Evolutionary conservation across 2,888 invertebrate species (phyloP), one percentile per base, ranked within the genome.

Genomic region (Melolontha melolontha): DNA sequence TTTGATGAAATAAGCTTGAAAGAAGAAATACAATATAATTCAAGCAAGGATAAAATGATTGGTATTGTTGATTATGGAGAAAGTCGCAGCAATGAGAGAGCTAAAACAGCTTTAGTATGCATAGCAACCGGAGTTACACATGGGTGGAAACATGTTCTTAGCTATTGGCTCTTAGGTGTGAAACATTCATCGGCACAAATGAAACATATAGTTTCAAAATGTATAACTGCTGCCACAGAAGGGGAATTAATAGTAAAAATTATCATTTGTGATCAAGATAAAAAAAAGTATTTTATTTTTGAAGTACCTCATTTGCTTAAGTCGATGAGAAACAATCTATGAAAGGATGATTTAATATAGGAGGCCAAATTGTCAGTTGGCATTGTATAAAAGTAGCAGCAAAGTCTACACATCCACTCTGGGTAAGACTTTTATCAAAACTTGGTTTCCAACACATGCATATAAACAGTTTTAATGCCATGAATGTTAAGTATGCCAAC

Each of bases 1-100:
- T 68, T 68, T 64, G 68, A 68, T 68, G 68, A 68, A 42, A 49
- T 68, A 2, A 62, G 40, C 22, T 8, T 62, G 16, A 62, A 44
- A 44, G 22, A 62, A 17, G 39, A 62, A 10, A 5, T 68, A 10
- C 54, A 68, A 12, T 68, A 68, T 50, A 29, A 64, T 55, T 4
- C 41, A 27, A 64, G 22, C 27, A 34, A 64, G 49, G 68, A 64
- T 17, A 68, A 62, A 54, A 64, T 64, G 2, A 54, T 68, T 39
- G 64, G 55, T 14, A 44, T 62, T 62, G 12, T 62, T 11, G 47
- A 62, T 22, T 10, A 17, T 47, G 62, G 62, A 8, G n/a, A 54
- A 55, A 64, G 6, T 5, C 64, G 68, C 44, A 63, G 41, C 40
- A 68, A 68, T 68, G 66, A 66, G 10, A 57, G 44, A 49, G 57